Conservation (phyloP, 2,888 invertebrate genomes). For the Mythimna impura region DNA sequence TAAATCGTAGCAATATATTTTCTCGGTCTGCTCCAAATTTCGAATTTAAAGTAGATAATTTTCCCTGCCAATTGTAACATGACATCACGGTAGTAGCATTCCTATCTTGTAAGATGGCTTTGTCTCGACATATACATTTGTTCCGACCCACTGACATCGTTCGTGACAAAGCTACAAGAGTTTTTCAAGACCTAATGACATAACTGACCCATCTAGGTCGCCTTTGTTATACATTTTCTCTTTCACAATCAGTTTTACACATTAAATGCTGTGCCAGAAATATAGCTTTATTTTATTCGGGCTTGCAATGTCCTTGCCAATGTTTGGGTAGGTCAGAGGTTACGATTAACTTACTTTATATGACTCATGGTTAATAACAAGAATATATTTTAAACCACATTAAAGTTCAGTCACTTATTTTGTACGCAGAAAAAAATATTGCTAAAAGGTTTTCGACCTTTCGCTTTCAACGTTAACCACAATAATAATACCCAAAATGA, state of each 20-base stretch:
- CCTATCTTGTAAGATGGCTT: slow-evolving; percentile 11
- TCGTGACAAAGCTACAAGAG: slow-evolving; percentile 33
- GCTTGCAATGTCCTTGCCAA: slow-evolving; percentile 37
- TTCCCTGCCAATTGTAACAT: slow-evolving; percentile 15
- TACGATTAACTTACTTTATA: slow-evolving; percentile 5
- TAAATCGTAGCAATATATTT: slow-evolving; percentile 23
- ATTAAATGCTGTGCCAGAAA: slow-evolving; percentile 25
- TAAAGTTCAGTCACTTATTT: slow-evolving; percentile 9
- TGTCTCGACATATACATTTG: slow-evolving; percentile 41
- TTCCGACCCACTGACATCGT: slow-evolving; percentile 56
- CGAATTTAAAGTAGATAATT: slow-evolving; percentile 10
- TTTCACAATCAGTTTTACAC: slow-evolving; percentile 24
- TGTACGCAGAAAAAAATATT: not conserved
- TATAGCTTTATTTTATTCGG: slow-evolving; percentile 2
- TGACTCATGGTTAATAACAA: not conserved
- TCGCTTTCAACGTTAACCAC: slow-evolving; percentile 6
- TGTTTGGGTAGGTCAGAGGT: slow-evolving; percentile 21
- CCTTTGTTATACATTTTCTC: slow-evolving; percentile 36
- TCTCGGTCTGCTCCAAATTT: slow-evolving; percentile 10
- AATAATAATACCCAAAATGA: slow-evolving; percentile 15
- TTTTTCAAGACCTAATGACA: slow-evolving; percentile 47
- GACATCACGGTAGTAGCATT: slow-evolving; percentile 24
- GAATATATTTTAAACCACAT: not conserved
- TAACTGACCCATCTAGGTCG: slow-evolving; percentile 40
- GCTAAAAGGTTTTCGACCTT: slow-evolving; percentile 26